phyloP scores from a whole-genome alignment of 2,797 vertebrate genomes.

The Platyrinchus mystaceus region DNA sequence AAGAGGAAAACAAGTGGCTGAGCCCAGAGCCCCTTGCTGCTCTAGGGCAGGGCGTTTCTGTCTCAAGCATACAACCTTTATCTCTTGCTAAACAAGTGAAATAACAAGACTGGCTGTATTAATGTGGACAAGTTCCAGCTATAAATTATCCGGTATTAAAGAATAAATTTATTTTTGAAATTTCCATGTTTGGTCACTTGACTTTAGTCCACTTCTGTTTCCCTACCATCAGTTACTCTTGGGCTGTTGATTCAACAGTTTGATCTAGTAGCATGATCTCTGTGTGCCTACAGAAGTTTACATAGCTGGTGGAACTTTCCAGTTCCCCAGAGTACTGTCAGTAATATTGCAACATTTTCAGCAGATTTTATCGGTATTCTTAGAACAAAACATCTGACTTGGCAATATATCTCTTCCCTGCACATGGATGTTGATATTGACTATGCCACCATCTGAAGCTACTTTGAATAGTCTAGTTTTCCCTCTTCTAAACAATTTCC shows the following conservation, averaged over 20 bases:
- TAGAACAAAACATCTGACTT: slow-evolving; percentile 11
- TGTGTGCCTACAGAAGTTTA: background rate
- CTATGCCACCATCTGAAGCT: background rate
- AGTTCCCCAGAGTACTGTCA: background rate
- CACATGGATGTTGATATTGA: background rate
- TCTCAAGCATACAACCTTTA: background rate
- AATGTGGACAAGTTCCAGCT: background rate
- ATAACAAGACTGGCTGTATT: background rate
- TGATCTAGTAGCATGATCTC: background rate
- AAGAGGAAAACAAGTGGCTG: background rate
- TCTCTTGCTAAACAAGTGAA: background rate
- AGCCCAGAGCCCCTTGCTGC: background rate
- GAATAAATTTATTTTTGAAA: background rate
- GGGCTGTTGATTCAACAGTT: background rate
- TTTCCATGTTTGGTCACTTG: rapidly evolving
- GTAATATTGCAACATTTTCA: background rate
- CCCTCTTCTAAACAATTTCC: background rate
- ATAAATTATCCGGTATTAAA: background rate
- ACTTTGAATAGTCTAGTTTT: background rate
- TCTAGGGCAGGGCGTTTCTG: background rate
- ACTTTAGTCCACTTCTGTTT: background rate
- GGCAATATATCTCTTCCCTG: background rate
- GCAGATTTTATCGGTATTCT: background rate
- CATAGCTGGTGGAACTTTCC: background rate
- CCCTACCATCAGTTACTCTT: background rate